Conservation (phyloP, 2,888 invertebrate genomes). For the Megastigmus dorsalis region DNA sequence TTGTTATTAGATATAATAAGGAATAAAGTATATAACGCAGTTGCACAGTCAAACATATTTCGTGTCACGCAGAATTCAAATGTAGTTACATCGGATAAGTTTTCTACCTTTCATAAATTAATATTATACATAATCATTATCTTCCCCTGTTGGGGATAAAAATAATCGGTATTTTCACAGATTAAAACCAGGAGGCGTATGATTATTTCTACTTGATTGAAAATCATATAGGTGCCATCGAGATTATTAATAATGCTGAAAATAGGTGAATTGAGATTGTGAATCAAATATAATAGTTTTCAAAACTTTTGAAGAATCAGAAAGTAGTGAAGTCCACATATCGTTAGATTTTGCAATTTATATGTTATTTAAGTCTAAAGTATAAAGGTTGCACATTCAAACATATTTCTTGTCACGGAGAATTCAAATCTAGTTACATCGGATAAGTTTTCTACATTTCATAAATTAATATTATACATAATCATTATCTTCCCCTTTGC, state of each 20-base stretch:
- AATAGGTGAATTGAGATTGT: slow-evolving; percentile 46
- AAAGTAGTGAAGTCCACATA: no score
- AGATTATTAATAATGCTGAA: background rate
- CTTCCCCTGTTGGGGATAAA: slow-evolving; percentile 36
- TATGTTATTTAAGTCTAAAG: background rate
- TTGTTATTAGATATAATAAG: no score
- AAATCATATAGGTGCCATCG: background rate
- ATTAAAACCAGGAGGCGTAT: slow-evolving; percentile 45
- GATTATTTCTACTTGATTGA: background rate
- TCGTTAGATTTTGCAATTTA: no score
- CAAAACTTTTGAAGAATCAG: no score
- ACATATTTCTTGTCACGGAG: no score
- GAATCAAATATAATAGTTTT: no score
- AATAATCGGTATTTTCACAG: slow-evolving; percentile 63
- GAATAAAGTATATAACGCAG: no score
- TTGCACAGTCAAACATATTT: no score
- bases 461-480: background rate
- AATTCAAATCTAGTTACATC: no score
- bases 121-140: background rate
- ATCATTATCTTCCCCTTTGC: background rate
- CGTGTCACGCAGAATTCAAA: no score
- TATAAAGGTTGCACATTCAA: no score
- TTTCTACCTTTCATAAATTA: background rate
- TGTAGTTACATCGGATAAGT: slow-evolving; percentile 20
- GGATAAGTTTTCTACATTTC: slow-evolving; percentile 13